Evolutionary conservation across 2,113 vertebrate species (phyloP).

Genomic region (Elephas maximus): DNA sequence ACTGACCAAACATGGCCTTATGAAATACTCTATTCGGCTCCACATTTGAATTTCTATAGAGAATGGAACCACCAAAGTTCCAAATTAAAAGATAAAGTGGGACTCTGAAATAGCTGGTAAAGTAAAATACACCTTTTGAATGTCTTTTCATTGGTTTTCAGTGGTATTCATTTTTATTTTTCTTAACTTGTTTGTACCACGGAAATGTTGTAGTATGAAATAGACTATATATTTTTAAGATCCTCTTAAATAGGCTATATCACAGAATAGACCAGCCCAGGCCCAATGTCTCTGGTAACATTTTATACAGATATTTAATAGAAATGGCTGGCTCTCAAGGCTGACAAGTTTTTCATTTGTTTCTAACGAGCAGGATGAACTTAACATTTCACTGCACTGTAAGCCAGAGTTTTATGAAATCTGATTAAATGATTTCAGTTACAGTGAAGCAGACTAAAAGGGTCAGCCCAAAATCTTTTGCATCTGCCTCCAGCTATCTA

Average conservation of each 20-base stretch:
- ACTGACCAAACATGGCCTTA: neutral
- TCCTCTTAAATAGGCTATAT: conserved; percentile 46
- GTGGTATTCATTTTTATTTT: conserved; percentile 21
- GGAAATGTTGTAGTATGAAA: conserved; percentile 72
- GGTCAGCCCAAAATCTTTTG: conserved; percentile 71
- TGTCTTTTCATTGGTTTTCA: conserved; percentile 53
- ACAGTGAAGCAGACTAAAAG: conserved; percentile 71
- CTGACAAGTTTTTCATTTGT: conserved; percentile 81
- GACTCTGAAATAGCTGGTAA: conserved; percentile 49
- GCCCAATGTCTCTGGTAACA: conserved; percentile 5
- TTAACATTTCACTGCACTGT: conserved; percentile 76
- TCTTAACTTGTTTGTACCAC: neutral
- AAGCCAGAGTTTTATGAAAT: conserved; percentile 76
- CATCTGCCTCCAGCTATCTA: conserved; percentile 62
- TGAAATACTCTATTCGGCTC: neutral
- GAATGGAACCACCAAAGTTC: conserved; percentile 46
- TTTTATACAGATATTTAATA: conserved; percentile 78
- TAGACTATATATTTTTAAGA: conserved; percentile 72
- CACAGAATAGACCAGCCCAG: conserved; percentile 52
- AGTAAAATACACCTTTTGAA: conserved; percentile 65
- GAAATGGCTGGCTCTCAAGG: conserved; percentile 71
- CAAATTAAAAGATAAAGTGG: conserved; percentile 67
- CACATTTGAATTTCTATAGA: neutral
- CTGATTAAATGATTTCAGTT: conserved; percentile 80
- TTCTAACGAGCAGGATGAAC: conserved; percentile 78